These are phyloP conservation scores for Balanococcus diminutus DNA, from an alignment of 2,888 invertebrate genomes.

Conservation along the genomic window DNA sequence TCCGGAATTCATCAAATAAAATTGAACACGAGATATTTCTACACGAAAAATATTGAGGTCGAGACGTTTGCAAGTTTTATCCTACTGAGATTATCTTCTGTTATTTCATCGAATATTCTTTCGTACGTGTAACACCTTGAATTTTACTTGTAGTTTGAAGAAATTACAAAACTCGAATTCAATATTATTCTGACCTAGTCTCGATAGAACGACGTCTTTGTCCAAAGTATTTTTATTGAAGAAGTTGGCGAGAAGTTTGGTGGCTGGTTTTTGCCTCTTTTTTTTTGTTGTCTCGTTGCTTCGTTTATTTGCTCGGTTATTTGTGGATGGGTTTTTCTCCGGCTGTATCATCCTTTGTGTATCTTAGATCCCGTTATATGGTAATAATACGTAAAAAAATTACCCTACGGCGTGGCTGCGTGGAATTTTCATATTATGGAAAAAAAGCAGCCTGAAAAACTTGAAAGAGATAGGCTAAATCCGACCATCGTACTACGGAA, in stretches of 20 bases:
- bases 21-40: too few species aligned
- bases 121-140: too few species aligned
- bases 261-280: neutral
- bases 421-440: neutral
- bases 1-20: too few species aligned
- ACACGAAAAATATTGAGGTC: too few species aligned
- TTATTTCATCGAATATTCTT: too few species aligned
- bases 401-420: neutral
- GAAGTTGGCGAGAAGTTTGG: conserved; percentile 1
- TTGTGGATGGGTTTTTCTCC: too few species aligned
- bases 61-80: too few species aligned
- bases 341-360: neutral
- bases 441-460: conserved; percentile 12
- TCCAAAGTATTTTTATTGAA: neutral
- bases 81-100: too few species aligned
- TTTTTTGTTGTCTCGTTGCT: neutral
- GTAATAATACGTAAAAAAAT: conserved; percentile 16
- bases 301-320: neutral
- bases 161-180: too few species aligned
- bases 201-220: too few species aligned
- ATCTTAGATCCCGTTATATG: neutral
- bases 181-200: too few species aligned
- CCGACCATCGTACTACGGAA: neutral
- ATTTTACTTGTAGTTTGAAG: too few species aligned
- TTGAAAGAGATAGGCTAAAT: neutral